phyloP scores from a whole-genome alignment of 2,113 vertebrate genomes.

The Elephas maximus region DNA sequence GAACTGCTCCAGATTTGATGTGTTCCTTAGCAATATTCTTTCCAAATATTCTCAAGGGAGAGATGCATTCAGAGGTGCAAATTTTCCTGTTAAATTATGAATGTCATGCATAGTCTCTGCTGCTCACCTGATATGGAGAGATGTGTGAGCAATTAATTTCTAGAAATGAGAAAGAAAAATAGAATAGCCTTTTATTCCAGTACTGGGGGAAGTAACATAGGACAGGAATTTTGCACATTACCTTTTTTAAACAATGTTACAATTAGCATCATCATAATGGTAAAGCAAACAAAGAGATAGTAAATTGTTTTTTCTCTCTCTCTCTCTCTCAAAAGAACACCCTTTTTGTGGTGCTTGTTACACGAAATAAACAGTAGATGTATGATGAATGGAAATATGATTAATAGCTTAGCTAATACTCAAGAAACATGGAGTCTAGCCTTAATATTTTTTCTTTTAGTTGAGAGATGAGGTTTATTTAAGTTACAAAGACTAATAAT shows the following conservation, averaged over 20 bases:
- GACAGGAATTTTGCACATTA: background rate
- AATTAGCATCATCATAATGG: conserved; percentile 48
- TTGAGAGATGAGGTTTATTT: conserved; percentile 56
- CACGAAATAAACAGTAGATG: background rate
- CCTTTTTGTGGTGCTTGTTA: background rate
- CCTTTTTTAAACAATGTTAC: conserved; percentile 35
- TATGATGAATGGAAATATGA: conserved; percentile 23
- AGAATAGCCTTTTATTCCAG: background rate
- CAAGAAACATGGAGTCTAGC: background rate
- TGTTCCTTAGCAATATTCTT: background rate
- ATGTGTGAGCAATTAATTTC: conserved; percentile 18
- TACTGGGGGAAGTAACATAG: conserved; percentile 14
- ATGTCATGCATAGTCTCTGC: background rate
- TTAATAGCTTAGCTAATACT: background rate
- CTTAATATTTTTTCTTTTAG: background rate
- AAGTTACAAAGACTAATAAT: conserved; percentile 30
- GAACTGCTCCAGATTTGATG: background rate
- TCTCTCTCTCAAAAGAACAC: background rate
- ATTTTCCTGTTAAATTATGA: conserved; percentile 39
- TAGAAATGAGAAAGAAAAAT: background rate
- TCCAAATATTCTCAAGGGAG: background rate
- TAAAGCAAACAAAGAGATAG: conserved; percentile 26
- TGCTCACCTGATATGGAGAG: background rate
- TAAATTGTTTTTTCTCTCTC: conserved; percentile 3
- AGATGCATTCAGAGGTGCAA: background rate